These are phyloP conservation scores for Conus ventricosus DNA, from an alignment of 1,140 invertebrate species.

Conservation along the genomic window DNA sequence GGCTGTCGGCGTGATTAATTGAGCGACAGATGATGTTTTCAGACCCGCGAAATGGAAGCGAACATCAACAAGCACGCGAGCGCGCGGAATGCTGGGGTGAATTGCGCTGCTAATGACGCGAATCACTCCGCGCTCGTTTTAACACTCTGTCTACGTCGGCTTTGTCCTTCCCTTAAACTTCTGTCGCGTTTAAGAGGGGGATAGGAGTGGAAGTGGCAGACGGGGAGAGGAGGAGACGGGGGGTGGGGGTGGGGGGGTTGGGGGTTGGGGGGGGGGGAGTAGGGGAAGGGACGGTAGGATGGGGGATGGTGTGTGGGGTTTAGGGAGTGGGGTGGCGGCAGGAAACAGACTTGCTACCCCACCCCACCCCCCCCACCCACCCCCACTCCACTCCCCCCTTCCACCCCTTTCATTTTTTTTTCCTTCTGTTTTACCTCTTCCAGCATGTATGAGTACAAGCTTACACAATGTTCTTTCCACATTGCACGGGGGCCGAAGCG, in stretches of 20 bases:
- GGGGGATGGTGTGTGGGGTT: not conserved
- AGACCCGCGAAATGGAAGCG: slow-evolving; percentile 17
- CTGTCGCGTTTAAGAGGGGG: not conserved
- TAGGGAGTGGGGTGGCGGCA: too few species aligned
- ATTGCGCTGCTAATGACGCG: slow-evolving; percentile 23
- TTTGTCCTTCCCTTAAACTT: not conserved
- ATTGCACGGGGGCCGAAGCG: too few species aligned
- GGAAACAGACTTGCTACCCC: not conserved
- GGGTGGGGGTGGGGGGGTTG: not conserved
- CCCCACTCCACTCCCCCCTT: not conserved
- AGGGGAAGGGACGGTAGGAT: not conserved
- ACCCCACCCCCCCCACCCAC: not conserved
- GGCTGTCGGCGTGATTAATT: slow-evolving; percentile 21
- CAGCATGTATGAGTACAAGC: too few species aligned
- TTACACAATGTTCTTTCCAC: too few species aligned
- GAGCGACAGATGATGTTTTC: slow-evolving; percentile 28
- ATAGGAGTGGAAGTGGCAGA: not conserved
- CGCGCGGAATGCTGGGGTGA: slow-evolving; percentile 20
- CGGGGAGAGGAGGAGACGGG: not conserved
- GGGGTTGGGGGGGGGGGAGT: not conserved
- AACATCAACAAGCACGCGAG: slow-evolving; percentile 25
- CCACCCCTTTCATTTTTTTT: not conserved
- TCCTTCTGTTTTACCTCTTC: not conserved
- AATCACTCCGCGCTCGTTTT: slow-evolving; percentile 23
- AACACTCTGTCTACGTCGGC: not conserved